These are phyloP conservation scores for Cephus sareptanus DNA, from an alignment of 2,888 invertebrate genomes.

Conservation along the genomic window DNA sequence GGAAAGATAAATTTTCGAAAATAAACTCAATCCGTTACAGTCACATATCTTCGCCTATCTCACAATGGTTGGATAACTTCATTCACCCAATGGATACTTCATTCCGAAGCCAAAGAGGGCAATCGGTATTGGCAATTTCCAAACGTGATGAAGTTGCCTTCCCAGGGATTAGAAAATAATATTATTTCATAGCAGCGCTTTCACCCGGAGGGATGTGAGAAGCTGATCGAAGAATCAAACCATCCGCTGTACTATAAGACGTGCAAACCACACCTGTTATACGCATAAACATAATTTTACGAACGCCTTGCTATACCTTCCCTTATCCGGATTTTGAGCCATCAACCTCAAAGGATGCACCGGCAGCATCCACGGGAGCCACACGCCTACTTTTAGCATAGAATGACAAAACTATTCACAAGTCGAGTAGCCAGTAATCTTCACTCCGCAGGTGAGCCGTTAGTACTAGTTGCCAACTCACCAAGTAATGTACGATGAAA, in stretches of 20 bases:
- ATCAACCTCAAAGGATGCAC: neutral
- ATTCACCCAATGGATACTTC: conserved; percentile 13
- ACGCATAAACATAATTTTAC: neutral
- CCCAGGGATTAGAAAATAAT: conserved; percentile 14
- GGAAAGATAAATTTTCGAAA: neutral
- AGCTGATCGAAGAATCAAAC: neutral
- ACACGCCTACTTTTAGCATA: neutral
- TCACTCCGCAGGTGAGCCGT: neutral
- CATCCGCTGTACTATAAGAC: neutral
- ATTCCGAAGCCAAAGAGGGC: conserved; percentile 1
- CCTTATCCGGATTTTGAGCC: neutral
- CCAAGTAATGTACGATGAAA: conserved; percentile 16
- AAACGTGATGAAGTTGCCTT: conserved; percentile 6
- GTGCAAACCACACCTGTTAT: neutral
- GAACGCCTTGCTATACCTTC: neutral
- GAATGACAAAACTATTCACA: neutral
- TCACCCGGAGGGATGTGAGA: neutral
- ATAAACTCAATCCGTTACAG: neutral
- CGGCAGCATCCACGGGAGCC: neutral
- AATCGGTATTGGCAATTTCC: conserved; percentile 21
- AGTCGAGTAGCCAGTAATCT: neutral
- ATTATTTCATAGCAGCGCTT: neutral
- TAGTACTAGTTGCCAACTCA: neutral
- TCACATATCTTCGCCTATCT: neutral
- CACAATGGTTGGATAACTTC: conserved; percentile 7